Conservation (phyloP, 1,140 invertebrate species). For the Gonatopus flavifemur region DNA sequence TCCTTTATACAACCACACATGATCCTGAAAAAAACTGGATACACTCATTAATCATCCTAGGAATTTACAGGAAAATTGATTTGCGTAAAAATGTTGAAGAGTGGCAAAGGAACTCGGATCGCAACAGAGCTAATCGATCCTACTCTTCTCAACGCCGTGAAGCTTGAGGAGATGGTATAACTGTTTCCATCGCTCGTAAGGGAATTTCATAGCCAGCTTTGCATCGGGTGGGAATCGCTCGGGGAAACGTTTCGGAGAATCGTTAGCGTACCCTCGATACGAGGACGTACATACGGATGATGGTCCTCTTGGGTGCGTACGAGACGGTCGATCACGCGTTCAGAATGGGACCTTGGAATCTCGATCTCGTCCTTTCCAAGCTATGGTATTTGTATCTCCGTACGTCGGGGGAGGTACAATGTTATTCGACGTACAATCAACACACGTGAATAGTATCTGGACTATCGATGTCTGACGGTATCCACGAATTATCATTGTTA, state of each 20-base stretch:
- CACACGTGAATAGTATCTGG: no score
- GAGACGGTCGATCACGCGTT: conserved; percentile 7
- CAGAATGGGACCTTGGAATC: not conserved
- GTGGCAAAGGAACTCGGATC: conserved; percentile 17
- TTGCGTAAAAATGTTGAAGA: not conserved
- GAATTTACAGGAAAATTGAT: not conserved
- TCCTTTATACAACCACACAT: no score
- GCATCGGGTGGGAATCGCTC: conserved; percentile 28
- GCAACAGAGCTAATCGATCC: conserved; percentile 22
- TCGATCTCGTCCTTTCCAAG: conserved; percentile 6
- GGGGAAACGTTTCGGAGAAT: conserved; percentile 28
- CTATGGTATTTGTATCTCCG: no score
- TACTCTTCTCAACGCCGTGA: not conserved
- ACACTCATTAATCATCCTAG: no score
- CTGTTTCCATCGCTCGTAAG: conserved; percentile 34
- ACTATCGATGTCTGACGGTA: no score
- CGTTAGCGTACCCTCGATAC: conserved; percentile 31
- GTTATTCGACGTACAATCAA: no score
- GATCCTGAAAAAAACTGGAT: no score
- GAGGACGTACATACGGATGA: conserved; percentile 25
- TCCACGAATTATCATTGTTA: no score
- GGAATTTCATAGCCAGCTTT: conserved; percentile 25
- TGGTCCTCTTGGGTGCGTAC: conserved; percentile 22
- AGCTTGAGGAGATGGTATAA: conserved; percentile 12
- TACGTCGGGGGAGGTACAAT: no score